phyloP scores from a whole-genome alignment of 2,888 invertebrate genomes.

The Xestia sexstrigata region DNA sequence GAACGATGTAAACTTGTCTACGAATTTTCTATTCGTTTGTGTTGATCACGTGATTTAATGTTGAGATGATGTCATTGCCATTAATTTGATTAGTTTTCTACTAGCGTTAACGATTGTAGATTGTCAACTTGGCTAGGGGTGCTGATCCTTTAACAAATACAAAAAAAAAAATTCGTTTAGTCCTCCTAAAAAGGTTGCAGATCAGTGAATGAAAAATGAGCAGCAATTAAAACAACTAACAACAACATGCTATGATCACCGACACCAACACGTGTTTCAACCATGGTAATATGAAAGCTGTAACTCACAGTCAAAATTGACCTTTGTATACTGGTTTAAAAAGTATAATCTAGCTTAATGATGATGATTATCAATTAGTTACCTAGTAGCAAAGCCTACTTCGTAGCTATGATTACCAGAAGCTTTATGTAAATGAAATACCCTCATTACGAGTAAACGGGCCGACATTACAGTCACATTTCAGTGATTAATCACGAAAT shows the following conservation, averaged over 20 bases:
- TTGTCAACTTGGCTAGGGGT: too few species aligned
- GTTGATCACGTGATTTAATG: too few species aligned
- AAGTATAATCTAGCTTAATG: not conserved
- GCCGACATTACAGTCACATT: slow-evolving; percentile 27
- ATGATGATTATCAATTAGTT: slow-evolving; percentile 4
- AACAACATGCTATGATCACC: not conserved
- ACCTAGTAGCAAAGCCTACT: not conserved
- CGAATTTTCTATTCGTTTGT: too few species aligned
- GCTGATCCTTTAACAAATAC: not conserved
- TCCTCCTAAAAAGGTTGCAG: not conserved
- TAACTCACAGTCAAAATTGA: not conserved
- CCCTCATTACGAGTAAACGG: slow-evolving; percentile 28
- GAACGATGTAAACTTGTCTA: too few species aligned
- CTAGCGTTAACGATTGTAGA: too few species aligned
- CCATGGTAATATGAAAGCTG: not conserved
- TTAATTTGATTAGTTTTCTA: too few species aligned
- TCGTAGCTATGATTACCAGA: not conserved
- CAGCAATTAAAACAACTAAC: not conserved
- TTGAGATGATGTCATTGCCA: too few species aligned
- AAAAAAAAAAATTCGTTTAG: not conserved
- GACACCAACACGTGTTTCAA: not conserved
- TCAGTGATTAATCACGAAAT: slow-evolving; percentile 23
- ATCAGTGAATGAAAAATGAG: not conserved
- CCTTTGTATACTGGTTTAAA: not conserved
- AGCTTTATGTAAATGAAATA: slow-evolving; percentile 21